These are phyloP conservation scores for Phoenoteleia sp. DNA, from an alignment of 2,888 invertebrate genomes.

Conservation along the genomic window DNA sequence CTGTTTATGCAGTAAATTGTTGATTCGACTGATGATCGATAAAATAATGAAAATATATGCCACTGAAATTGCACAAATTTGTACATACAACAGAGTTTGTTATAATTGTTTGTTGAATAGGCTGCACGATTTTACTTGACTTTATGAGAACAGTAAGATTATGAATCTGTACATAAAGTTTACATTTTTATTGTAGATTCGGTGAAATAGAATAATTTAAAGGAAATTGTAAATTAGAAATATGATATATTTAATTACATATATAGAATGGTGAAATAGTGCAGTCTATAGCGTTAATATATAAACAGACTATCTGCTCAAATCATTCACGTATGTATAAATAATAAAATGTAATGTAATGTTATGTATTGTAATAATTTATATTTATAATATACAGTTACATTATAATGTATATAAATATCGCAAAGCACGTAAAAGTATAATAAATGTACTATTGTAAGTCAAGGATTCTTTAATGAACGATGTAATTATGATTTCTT, in stretches of 20 bases:
- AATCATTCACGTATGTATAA: slow-evolving; percentile 67
- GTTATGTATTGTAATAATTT: slow-evolving; percentile 70
- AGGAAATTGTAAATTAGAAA: no score
- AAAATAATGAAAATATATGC: slow-evolving; percentile 9
- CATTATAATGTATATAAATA: slow-evolving; percentile 68
- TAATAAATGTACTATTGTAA: slow-evolving; percentile 58
- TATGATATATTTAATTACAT: no score
- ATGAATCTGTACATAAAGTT: slow-evolving; percentile 28
- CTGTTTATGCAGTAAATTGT: slow-evolving; percentile 41
- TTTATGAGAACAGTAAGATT: not conserved
- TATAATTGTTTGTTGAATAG: slow-evolving; percentile 45
- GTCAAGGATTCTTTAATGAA: slow-evolving; percentile 41
- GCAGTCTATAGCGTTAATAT: slow-evolving; percentile 43
- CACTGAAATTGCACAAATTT: slow-evolving; percentile 59
- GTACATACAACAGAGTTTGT: slow-evolving; percentile 49
- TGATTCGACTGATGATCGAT: slow-evolving; percentile 25
- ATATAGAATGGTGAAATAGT: slow-evolving; percentile 22
- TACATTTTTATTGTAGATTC: not conserved
- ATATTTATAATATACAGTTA: slow-evolving; percentile 69
- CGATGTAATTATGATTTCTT: slow-evolving; percentile 39
- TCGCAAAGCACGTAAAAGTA: slow-evolving; percentile 49
- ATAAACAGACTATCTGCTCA: slow-evolving; percentile 70
- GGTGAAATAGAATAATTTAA: not conserved
- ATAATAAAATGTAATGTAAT: slow-evolving; percentile 64
- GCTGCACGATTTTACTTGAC: slow-evolving; percentile 35